phyloP scores from a whole-genome alignment of 2,797 vertebrate species.

The Pyrocephalus nanus region DNA sequence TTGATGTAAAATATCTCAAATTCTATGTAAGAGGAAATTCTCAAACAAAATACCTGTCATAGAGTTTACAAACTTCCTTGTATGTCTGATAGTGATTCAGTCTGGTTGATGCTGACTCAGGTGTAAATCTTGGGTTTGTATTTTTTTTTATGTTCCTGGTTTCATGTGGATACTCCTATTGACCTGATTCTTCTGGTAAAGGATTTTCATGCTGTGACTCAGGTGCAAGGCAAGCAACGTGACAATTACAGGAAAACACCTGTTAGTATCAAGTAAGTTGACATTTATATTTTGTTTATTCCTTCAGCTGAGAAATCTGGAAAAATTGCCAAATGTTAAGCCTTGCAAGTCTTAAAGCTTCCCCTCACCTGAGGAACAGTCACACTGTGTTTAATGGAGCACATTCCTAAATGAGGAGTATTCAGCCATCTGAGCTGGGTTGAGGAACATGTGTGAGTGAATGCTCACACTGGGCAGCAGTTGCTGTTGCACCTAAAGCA shows the following conservation, averaged over 20 bases:
- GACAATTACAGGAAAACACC: neutral
- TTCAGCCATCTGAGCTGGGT: neutral
- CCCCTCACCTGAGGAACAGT: neutral
- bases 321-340: neutral
- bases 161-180: neutral
- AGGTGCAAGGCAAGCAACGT: neutral
- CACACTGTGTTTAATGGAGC: neutral
- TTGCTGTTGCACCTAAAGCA: neutral
- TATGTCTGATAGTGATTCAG: conserved; percentile 39
- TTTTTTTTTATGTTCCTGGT: neutral
- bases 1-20: neutral
- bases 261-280: neutral
- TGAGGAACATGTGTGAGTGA: neutral
- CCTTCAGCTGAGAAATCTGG: neutral
- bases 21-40: conserved; percentile 7
- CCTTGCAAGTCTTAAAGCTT: neutral
- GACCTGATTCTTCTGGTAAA: neutral
- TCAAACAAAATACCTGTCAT: neutral
- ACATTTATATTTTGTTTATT: neutral
- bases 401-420: neutral
- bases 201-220: conserved; percentile 3
- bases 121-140: neutral
- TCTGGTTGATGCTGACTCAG: conserved; percentile 4
- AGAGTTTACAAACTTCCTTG: conserved; percentile 21
- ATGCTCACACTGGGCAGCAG: neutral